Conservation (phyloP, 2,888 invertebrate genomes). For the Onchidella celtica region DNA sequence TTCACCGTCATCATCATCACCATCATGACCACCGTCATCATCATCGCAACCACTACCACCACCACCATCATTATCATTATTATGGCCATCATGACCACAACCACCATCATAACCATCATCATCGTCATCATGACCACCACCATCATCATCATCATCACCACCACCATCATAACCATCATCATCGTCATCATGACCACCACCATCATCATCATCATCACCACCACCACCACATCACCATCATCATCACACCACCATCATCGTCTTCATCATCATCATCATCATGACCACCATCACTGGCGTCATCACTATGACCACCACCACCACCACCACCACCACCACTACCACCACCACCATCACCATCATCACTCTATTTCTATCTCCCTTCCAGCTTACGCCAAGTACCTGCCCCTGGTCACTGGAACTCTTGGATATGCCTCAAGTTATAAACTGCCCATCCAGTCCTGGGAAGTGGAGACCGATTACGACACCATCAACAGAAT, state of each 20-base stretch:
- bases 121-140: not conserved
- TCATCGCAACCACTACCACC: not conserved
- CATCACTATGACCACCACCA: not conserved
- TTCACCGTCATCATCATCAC: not conserved
- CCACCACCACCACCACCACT: constrained; percentile 3
- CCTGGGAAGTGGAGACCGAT: too few species aligned
- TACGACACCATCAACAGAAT: too few species aligned
- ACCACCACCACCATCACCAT: not conserved
- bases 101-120: not conserved
- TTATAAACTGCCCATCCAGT: too few species aligned
- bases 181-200: not conserved
- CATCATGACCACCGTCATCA: not conserved
- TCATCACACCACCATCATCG: too few species aligned
- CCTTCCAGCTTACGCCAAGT: not conserved
- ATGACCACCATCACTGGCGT: too few species aligned
- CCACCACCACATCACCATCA: too few species aligned
- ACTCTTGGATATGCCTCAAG: too few species aligned
- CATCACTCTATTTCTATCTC: not conserved
- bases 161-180: too few species aligned
- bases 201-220: not conserved
- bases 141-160: not conserved
- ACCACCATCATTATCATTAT: not conserved
- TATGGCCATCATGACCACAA: not conserved
- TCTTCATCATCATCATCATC: too few species aligned
- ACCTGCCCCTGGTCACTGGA: too few species aligned